Evolutionary conservation across 1,140 invertebrate species (phyloP).

Genomic region (Drosophila micromelanica): DNA sequence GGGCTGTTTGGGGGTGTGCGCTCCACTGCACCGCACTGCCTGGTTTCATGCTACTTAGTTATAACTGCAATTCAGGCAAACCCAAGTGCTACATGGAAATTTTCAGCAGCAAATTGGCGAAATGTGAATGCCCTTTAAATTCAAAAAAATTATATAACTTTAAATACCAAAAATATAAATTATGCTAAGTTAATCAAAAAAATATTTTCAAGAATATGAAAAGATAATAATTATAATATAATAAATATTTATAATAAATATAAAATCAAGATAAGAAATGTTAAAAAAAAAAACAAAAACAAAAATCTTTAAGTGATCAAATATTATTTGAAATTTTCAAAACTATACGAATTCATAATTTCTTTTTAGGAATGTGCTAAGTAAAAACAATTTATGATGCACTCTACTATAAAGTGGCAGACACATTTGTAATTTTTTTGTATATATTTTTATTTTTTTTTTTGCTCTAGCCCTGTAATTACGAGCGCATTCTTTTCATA

Average conservation of each 20-base stretch:
- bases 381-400: slow-evolving; percentile 72
- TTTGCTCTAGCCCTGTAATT: slow-evolving; percentile 68
- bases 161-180: not conserved
- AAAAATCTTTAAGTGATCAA: no score
- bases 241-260: no score
- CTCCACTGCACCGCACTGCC: slow-evolving; percentile 8
- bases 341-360: no score
- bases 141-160: not conserved
- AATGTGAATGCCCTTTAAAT: slow-evolving; percentile 11
- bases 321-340: no score
- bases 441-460: slow-evolving; percentile 21
- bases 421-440: slow-evolving; percentile 42
- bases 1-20: slow-evolving; percentile 3
- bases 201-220: not conserved
- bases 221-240: no score
- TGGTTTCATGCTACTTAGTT: slow-evolving; percentile 67
- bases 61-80: slow-evolving; percentile 44
- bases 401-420: slow-evolving; percentile 54
- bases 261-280: no score
- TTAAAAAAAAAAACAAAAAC: no score
- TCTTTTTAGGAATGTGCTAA: slow-evolving; percentile 46
- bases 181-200: not conserved
- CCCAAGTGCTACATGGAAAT: slow-evolving; percentile 40
- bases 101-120: not conserved
- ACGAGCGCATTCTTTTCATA: slow-evolving; percentile 78